A percentile compares a stretch with the other conserved stretches of the same genome.
Conservation (phyloP, 2,113 vertebrate genomes). For the Microcebus jonahi region DNA sequence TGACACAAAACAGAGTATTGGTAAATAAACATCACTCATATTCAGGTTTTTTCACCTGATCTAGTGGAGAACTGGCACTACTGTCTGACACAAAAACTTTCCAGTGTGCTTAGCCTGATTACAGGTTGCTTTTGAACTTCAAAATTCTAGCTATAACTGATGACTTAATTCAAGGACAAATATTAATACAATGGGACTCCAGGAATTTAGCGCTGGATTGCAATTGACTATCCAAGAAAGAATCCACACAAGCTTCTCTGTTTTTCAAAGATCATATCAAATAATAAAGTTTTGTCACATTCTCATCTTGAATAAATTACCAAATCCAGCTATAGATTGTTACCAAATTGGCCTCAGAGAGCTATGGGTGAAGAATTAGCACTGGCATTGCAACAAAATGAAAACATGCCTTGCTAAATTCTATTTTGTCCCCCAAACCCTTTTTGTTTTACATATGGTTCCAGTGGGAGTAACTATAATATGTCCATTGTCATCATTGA, state of each 20-base stretch:
- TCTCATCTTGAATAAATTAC: neutral
- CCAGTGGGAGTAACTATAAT: constrained; percentile 59
- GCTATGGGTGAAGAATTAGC: neutral
- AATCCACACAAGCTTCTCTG: neutral
- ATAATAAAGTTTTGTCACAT: neutral
- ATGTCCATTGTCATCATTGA: constrained; percentile 30
- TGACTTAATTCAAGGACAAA: constrained; percentile 4
- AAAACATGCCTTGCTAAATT: constrained; percentile 28
- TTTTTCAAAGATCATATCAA: neutral
- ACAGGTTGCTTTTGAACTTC: neutral
- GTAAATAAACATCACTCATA: neutral
- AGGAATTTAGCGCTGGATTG: neutral
- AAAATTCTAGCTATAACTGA: neutral
- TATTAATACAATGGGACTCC: neutral
- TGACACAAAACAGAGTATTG: neutral
- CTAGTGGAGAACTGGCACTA: neutral
- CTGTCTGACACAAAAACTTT: neutral
- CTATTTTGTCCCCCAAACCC: neutral
- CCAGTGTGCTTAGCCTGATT: neutral
- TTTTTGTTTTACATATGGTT: constrained; percentile 38
- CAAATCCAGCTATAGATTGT: neutral
- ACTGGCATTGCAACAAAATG: neutral
- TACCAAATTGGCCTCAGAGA: neutral
- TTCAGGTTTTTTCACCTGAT: neutral
- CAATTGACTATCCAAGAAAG: neutral